Evolutionary conservation across 2,797 vertebrate species (phyloP).

Genomic region (Coreius guichenoti): DNA sequence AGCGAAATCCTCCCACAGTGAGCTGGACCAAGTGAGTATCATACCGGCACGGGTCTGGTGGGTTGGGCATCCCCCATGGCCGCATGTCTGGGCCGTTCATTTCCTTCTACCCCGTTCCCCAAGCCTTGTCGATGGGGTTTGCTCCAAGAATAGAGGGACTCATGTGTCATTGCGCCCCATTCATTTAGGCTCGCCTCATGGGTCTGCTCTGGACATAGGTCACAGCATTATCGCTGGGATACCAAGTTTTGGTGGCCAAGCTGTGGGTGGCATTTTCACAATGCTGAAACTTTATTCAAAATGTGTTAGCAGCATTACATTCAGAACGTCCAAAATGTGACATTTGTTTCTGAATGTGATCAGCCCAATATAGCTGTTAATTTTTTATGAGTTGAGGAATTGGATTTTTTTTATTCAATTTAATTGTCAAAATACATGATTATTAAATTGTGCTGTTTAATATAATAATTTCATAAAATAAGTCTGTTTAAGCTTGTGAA

Average conservation of each 20-base stretch:
- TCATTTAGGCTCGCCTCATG: constrained; percentile 60
- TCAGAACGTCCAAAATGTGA: background rate
- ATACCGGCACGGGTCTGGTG: constrained; percentile 61
- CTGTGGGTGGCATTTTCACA: constrained; percentile 29
- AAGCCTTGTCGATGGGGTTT: constrained; percentile 55
- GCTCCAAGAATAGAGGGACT: constrained; percentile 53
- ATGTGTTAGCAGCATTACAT: background rate
- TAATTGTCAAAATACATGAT: background rate
- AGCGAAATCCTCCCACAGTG: constrained; percentile 66
- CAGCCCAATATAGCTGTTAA: background rate
- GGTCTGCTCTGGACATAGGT: constrained; percentile 33
- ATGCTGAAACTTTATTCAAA: constrained; percentile 10
- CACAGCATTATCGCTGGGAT: background rate
- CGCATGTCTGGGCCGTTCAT: constrained; percentile 67
- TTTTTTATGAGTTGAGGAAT: background rate
- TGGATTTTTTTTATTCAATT: background rate
- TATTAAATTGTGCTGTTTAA: background rate
- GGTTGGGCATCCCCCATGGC: constrained; percentile 61
- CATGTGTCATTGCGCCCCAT: constrained; percentile 67
- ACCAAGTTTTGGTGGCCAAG: background rate
- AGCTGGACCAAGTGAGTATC: constrained; percentile 76
- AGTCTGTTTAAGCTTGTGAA: constrained; percentile 8
- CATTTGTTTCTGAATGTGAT: background rate
- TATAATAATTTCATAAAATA: background rate
- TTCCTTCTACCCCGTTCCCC: constrained; percentile 62